Percentiles rank a stretch among this genome's conserved stretches.
Evolutionary conservation across 2,888 invertebrate species (phyloP).

Genomic region (Caenorhabditis doughertyi): DNA sequence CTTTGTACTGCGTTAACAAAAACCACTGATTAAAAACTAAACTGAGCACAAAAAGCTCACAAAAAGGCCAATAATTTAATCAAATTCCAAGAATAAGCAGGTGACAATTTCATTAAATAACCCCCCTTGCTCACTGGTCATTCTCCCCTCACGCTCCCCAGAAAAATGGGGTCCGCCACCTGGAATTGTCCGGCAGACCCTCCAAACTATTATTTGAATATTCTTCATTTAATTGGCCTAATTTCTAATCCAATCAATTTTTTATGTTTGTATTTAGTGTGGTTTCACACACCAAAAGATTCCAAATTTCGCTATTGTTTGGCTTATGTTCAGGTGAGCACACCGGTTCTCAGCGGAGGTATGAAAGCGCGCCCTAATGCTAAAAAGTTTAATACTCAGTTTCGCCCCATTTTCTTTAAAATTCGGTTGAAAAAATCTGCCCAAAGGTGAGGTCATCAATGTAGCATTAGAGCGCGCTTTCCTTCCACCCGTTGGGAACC

Average conservation of each 20-base stretch:
- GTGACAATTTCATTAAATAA: background rate
- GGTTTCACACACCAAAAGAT: constrained; percentile 48
- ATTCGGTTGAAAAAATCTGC: too few relatives aligned
- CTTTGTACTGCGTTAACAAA: too few relatives aligned
- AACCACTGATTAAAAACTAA: background rate
- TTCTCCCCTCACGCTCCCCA: too few relatives aligned
- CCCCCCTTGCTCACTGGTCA: background rate
- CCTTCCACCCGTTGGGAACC: too few relatives aligned
- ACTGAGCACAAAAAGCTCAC: too few relatives aligned
- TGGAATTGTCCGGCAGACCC: constrained; percentile 31
- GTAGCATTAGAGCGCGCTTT: too few relatives aligned
- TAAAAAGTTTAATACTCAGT: too few relatives aligned
- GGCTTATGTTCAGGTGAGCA: constrained; percentile 35
- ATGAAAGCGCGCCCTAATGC: too few relatives aligned
- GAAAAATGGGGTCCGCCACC: constrained; percentile 22
- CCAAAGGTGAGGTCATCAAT: too few relatives aligned
- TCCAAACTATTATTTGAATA: constrained; percentile 23
- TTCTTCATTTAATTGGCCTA: constrained; percentile 19
- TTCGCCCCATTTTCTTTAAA: too few relatives aligned
- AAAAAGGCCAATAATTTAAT: too few relatives aligned
- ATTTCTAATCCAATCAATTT: constrained; percentile 34
- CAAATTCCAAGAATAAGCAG: constrained; percentile 4
- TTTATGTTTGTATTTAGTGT: constrained; percentile 31
- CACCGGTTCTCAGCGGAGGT: too few relatives aligned
- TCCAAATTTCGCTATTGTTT: constrained; percentile 41